phyloP scores from a whole-genome alignment of 2,888 invertebrate species.

The Mechanitis mazaeus region DNA sequence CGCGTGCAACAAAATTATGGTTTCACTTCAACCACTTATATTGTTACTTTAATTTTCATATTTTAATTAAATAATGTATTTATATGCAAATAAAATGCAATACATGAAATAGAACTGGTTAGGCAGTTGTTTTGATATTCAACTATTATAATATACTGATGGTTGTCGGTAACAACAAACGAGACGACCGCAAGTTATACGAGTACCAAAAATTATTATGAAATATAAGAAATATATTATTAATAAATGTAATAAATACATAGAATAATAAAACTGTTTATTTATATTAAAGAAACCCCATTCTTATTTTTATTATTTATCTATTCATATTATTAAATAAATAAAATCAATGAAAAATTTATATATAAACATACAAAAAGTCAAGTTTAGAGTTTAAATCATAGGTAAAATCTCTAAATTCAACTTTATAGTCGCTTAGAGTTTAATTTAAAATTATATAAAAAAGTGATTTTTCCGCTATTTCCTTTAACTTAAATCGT shows the following conservation, averaged over 20 bases:
- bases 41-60: background rate
- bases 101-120: conserved; percentile 21
- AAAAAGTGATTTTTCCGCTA: conserved; percentile 13
- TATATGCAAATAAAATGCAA: conserved; percentile 25
- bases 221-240: too few relatives aligned
- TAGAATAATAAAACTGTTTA: too few relatives aligned
- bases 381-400: too few relatives aligned
- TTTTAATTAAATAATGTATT: conserved; percentile 21
- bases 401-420: too few relatives aligned
- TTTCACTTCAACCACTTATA: too few relatives aligned
- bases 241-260: too few relatives aligned
- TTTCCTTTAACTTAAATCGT: conserved; percentile 35
- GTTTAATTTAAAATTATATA: background rate
- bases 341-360: too few relatives aligned
- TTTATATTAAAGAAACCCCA: too few relatives aligned
- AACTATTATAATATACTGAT: conserved; percentile 33
- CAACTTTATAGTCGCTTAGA: too few relatives aligned
- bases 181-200: conserved; percentile 20
- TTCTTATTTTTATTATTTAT: too few relatives aligned
- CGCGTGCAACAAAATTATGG: background rate
- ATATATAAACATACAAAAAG: too few relatives aligned
- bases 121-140: conserved; percentile 32
- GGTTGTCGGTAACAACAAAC: conserved; percentile 31
- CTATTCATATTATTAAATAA: too few relatives aligned
- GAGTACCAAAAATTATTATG: background rate